A percentile compares a stretch with the other conserved stretches of the same genome.
Conservation (phyloP, 2,113 vertebrate genomes). For the Oreotrochilus melanogaster region DNA sequence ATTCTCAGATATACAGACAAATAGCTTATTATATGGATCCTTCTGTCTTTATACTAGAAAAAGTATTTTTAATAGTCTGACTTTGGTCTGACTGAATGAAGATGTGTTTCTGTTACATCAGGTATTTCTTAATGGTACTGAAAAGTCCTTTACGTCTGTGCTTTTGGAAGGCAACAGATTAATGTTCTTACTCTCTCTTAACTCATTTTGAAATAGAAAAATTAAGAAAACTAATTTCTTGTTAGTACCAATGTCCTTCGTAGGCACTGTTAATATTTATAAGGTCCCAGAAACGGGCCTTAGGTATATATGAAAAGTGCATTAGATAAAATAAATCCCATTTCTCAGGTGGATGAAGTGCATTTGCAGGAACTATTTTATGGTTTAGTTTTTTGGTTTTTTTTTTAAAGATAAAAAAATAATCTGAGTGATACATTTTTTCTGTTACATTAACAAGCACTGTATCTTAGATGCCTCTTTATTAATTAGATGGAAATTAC, state of each 20-base stretch:
- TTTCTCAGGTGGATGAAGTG: not conserved
- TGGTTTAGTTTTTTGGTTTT: not conserved
- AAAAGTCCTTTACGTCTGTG: not conserved
- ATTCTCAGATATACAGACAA: not conserved
- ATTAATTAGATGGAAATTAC: not conserved
- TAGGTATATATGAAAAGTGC: not conserved
- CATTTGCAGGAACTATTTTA: not conserved
- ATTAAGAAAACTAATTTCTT: not conserved
- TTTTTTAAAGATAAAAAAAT: not conserved
- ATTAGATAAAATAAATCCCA: not conserved
- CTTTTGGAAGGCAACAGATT: not conserved
- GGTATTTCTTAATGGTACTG: not conserved
- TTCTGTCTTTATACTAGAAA: not conserved
- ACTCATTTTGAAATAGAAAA: not conserved
- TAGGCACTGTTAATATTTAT: not conserved
- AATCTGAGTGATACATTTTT: not conserved
- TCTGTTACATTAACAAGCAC: not conserved
- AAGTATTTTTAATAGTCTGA: not conserved
- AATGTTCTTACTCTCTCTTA: not conserved
- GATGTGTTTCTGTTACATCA: not conserved
- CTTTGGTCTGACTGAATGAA: not conserved
- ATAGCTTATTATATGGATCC: not conserved
- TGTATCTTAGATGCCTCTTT: not conserved
- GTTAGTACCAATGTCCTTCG: not conserved
- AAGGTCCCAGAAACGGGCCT: not conserved